Evolutionary conservation across 2,113 vertebrate genomes (phyloP).

Genomic region (Tachycineta bicolor): DNA sequence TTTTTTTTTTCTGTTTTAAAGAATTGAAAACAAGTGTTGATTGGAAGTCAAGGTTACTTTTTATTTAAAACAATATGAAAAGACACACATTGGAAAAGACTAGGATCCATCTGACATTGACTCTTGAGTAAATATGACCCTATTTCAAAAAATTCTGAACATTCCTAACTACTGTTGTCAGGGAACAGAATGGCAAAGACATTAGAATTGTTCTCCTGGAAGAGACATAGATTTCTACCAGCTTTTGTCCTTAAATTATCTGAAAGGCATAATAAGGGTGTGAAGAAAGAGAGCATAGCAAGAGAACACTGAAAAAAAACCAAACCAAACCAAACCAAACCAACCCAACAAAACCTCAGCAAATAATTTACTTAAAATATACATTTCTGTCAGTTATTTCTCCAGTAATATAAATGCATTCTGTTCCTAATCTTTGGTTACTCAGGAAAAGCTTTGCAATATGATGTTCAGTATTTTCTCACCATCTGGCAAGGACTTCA

Average conservation of each 20-base stretch:
- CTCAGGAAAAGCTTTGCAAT: neutral
- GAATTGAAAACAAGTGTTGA: neutral
- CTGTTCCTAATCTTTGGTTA: neutral
- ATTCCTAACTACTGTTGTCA: neutral
- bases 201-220: neutral
- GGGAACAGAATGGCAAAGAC: neutral
- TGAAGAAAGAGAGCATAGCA: neutral
- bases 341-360: fast-evolving
- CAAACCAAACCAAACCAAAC: no score
- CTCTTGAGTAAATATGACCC: neutral
- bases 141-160: neutral
- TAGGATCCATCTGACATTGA: neutral
- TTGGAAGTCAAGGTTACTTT: neutral
- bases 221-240: neutral
- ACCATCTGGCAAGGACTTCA: neutral
- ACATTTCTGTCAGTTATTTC: neutral
- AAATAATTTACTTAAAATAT: neutral
- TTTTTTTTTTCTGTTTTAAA: fast-evolving
- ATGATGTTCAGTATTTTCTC: neutral
- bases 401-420: neutral
- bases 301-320: neutral
- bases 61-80: neutral
- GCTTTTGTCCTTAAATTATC: neutral
- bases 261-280: neutral
- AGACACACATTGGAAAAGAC: neutral